Conservation (phyloP, 2,888 invertebrate genomes). For the Parnassius smintheus region DNA sequence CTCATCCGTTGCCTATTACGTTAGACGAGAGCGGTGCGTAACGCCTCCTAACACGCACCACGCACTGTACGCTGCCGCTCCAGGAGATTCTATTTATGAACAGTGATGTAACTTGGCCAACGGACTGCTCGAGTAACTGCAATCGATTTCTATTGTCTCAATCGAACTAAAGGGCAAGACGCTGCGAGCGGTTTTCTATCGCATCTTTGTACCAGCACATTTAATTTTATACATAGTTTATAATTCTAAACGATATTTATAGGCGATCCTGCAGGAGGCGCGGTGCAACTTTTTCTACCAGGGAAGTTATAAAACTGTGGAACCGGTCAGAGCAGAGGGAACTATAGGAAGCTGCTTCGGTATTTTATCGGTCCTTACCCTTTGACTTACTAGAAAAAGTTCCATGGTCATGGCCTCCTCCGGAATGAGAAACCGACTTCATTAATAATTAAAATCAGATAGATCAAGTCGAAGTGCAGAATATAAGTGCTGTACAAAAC, state of each 20-base stretch:
- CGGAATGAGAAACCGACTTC: conserved; percentile 46
- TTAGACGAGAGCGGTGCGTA: conserved; percentile 65
- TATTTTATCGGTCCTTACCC: conserved; percentile 49
- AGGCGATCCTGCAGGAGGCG: conserved; percentile 38
- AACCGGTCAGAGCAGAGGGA: conserved; percentile 50
- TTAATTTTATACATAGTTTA: neutral
- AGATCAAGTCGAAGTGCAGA: conserved; percentile 39
- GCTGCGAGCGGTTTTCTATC: neutral
- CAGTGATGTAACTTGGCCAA: conserved; percentile 69
- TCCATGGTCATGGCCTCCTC: conserved; percentile 40
- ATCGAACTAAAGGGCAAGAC: conserved; percentile 23
- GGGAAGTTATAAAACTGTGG: conserved; percentile 51
- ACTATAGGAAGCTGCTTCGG: conserved; percentile 51
- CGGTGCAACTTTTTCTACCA: conserved; percentile 54
- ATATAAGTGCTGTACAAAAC: conserved; percentile 36
- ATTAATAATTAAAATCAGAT: conserved; percentile 56
- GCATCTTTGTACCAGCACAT: neutral
- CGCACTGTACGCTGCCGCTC: conserved; percentile 61
- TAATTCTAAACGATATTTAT: neutral
- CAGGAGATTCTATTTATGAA: conserved; percentile 76
- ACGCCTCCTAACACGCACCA: conserved; percentile 68
- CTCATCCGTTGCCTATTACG: conserved; percentile 51
- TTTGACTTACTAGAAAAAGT: conserved; percentile 50
- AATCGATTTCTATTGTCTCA: conserved; percentile 44
- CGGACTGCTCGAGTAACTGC: conserved; percentile 54